Percentiles rank a stretch among this genome's conserved stretches.
These are phyloP conservation scores for Valencia hispanica DNA, from an alignment of 2,797 vertebrate genomes.

Conservation along the genomic window DNA sequence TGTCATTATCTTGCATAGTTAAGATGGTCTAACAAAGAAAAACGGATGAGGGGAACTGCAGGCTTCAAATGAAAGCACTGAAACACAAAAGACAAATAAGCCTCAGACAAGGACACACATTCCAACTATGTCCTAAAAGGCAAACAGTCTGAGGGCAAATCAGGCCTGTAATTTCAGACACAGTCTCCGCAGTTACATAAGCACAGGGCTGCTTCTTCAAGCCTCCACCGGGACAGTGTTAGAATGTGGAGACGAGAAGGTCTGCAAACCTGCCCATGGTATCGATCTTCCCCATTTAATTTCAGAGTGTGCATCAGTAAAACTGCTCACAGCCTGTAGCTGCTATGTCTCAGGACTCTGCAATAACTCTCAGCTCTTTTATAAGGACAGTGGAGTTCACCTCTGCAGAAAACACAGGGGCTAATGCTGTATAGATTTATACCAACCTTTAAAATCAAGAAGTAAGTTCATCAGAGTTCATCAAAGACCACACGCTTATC, in stretches of 20 bases:
- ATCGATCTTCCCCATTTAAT: conserved; percentile 41
- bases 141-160: conserved; percentile 25
- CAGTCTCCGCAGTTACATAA: conserved; percentile 32
- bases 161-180: conserved; percentile 60
- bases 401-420: background rate
- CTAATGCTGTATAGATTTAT: background rate
- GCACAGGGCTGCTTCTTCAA: conserved; percentile 47
- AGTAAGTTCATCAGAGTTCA: background rate
- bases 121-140: background rate
- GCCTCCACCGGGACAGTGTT: conserved; percentile 29
- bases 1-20: conserved; percentile 8
- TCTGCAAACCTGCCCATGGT: conserved; percentile 25
- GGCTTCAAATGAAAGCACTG: background rate
- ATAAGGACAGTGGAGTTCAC: conserved; percentile 15
- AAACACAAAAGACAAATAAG: background rate
- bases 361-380: conserved; percentile 29
- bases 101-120: background rate
- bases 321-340: conserved; percentile 25
- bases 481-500: background rate
- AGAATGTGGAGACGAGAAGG: conserved; percentile 28
- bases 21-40: background rate
- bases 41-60: background rate
- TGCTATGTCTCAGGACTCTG: conserved; percentile 19
- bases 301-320: conserved; percentile 30
- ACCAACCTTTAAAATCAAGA: background rate